phyloP scores from a whole-genome alignment of 2,888 invertebrate species.

The Trissoscelio sp. region DNA sequence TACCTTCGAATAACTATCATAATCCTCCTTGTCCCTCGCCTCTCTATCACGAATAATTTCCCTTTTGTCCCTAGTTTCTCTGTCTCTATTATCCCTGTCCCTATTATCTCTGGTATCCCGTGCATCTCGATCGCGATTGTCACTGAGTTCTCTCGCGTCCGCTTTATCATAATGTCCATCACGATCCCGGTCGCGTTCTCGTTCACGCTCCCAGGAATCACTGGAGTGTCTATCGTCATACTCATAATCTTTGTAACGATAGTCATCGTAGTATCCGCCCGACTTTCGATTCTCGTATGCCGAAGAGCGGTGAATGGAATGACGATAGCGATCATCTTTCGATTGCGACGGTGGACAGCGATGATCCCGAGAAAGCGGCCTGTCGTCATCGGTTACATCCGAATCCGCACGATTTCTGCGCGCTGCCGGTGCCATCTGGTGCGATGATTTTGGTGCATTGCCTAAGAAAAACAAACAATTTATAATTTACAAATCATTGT shows the following conservation, averaged over 20 bases:
- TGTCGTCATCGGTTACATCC: conserved; percentile 80
- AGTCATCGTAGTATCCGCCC: conserved; percentile 75
- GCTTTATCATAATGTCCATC: conserved; percentile 80
- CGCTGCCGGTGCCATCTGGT: conserved; percentile 73
- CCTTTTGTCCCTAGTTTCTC: conserved; percentile 61
- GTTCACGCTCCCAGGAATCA: conserved; percentile 78
- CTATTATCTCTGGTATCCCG: conserved; percentile 70
- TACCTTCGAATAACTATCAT: conserved; percentile 82
- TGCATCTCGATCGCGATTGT: conserved; percentile 68
- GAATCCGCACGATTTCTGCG: conserved; percentile 81
- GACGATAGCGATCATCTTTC: conserved; percentile 80
- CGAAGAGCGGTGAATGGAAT: conserved; percentile 74
- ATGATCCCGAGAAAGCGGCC: conserved; percentile 73
- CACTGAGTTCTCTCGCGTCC: conserved; percentile 70
- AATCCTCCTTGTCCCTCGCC: conserved; percentile 77
- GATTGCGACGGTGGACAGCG: conserved; percentile 49
- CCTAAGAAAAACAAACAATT: conserved; percentile 64
- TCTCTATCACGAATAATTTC: conserved; percentile 62
- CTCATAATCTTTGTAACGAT: conserved; percentile 80
- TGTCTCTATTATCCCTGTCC: conserved; percentile 75
- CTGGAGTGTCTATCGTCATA: conserved; percentile 81
- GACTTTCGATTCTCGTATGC: conserved; percentile 77
- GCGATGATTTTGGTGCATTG: conserved; percentile 76
- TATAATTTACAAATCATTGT: too few relatives aligned
- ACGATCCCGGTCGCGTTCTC: conserved; percentile 75